These are phyloP conservation scores for Cabera pusaria DNA, from an alignment of 2,888 invertebrate species.

Conservation along the genomic window DNA sequence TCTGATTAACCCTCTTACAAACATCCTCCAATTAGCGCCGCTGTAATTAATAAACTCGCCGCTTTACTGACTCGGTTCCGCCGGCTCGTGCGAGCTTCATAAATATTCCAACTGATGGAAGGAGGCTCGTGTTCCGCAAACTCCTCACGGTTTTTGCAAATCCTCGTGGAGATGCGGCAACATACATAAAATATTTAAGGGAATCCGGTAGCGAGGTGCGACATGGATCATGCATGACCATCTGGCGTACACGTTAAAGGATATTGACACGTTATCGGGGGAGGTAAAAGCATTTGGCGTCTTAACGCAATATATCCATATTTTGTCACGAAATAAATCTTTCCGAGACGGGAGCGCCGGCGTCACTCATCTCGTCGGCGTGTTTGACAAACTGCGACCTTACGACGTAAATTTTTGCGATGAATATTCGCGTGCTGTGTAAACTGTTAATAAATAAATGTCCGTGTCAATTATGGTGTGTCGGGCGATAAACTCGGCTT, in stretches of 20 bases:
- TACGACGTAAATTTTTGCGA: conserved; percentile 1
- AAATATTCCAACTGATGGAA: conserved; percentile 31
- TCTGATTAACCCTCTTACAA: conserved; percentile 19
- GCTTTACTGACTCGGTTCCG: conserved; percentile 27
- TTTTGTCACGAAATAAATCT: conserved; percentile 45
- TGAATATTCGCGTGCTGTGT: conserved; percentile 2
- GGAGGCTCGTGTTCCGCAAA: conserved; percentile 28
- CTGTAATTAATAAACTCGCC: conserved; percentile 33
- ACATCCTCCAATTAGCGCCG: conserved; percentile 29
- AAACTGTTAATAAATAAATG: conserved; percentile 2
- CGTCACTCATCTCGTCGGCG: conserved; percentile 22
- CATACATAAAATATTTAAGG: conserved; percentile 32
- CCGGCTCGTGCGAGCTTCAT: conserved; percentile 30
- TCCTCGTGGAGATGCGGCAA: conserved; percentile 23
- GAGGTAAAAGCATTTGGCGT: conserved; percentile 44
- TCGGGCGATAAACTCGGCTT: too few species aligned
- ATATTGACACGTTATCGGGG: conserved; percentile 53
- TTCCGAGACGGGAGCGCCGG: conserved; percentile 26
- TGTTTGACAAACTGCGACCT: conserved; percentile 30
- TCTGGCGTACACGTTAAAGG: conserved; percentile 31
- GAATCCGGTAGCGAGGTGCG: conserved; percentile 24
- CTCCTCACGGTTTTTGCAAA: conserved; percentile 22
- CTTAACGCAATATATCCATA: conserved; percentile 26
- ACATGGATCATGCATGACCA: conserved; percentile 10
- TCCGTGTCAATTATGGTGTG: background rate